Evolutionary conservation across 2,113 vertebrate species (phyloP).

Genomic region (Albula glossodonta): DNA sequence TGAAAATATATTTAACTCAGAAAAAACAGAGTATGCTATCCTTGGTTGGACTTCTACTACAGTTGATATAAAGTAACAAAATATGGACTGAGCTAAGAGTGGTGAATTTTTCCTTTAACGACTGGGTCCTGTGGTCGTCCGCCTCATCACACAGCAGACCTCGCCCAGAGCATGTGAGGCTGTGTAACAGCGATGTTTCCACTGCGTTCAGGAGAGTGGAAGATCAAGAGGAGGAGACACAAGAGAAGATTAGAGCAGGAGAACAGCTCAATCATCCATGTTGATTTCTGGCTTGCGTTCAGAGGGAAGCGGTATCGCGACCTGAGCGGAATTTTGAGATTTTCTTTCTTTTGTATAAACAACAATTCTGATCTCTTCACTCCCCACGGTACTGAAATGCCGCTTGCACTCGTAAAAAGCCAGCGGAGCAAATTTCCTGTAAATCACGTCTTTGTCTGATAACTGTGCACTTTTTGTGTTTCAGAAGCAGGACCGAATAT

Average conservation of each 20-base stretch:
- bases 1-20: no score
- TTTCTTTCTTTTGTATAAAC: neutral
- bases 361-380: neutral
- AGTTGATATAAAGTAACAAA: no score
- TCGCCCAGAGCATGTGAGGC: neutral
- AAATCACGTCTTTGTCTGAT: neutral
- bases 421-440: neutral
- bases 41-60: no score
- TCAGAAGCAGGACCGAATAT: slow-evolving; percentile 88
- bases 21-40: no score
- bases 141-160: neutral
- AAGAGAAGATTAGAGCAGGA: neutral
- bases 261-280: neutral
- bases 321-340: neutral
- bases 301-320: neutral
- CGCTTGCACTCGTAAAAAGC: neutral
- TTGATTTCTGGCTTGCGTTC: neutral
- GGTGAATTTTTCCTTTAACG: neutral
- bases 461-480: slow-evolving; percentile 44
- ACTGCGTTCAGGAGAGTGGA: neutral
- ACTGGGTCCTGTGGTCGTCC: neutral
- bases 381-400: neutral
- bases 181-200: neutral
- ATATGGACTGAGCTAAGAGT: no score
- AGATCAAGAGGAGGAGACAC: neutral